Evolutionary conservation across 1,140 invertebrate species (phyloP).

Genomic region (Aphis gossypii): DNA sequence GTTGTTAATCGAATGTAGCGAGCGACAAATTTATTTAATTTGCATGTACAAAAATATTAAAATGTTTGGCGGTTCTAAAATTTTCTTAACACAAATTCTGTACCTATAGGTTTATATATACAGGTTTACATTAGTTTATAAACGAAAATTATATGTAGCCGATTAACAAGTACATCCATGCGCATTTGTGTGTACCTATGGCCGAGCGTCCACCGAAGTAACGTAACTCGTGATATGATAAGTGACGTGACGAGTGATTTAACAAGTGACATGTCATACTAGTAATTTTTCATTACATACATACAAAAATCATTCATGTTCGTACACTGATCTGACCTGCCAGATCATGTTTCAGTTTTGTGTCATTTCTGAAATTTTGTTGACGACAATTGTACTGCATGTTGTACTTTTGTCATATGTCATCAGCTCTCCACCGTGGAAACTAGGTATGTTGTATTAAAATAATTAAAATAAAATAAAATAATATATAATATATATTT

Average conservation of each 20-base stretch:
- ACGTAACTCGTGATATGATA: background rate
- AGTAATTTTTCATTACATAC: background rate
- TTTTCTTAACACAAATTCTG: no score
- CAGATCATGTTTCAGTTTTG: slow-evolving; percentile 9
- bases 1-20: no score
- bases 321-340: background rate
- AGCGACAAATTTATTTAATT: no score
- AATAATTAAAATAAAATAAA: no score
- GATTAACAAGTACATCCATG: no score
- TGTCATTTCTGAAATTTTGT: slow-evolving; percentile 19
- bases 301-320: background rate
- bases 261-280: background rate
- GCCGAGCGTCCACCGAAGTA: background rate
- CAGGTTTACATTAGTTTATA: no score
- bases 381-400: background rate
- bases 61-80: no score
- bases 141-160: no score
- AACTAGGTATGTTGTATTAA: background rate
- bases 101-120: no score
- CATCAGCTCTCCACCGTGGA: no score
- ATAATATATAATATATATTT: no score
- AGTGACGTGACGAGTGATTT: background rate
- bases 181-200: background rate
- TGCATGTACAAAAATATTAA: no score
- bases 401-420: background rate